Conservation (phyloP, 2,113 vertebrate species). For the Ginglymostoma cirratum region DNA sequence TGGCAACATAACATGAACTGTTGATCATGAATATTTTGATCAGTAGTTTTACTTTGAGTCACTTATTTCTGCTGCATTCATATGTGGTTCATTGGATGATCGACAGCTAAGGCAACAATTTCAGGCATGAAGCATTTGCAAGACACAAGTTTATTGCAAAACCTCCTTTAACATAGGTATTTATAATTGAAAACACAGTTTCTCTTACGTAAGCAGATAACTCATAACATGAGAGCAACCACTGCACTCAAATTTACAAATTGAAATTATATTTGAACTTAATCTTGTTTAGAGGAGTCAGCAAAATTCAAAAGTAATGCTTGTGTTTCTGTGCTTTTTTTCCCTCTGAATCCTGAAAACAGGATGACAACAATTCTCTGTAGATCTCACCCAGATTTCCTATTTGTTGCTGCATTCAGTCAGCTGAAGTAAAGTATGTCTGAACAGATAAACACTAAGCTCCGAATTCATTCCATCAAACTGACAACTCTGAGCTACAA, state of each 20-base stretch:
- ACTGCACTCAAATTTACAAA: background rate
- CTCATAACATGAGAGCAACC: background rate
- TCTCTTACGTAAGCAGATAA: background rate
- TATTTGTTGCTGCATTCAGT: background rate
- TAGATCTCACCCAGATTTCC: background rate
- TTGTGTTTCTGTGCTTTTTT: background rate
- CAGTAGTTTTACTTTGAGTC: background rate
- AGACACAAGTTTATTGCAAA: background rate
- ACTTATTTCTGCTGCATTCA: background rate
- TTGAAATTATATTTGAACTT: background rate
- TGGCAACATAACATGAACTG: too few relatives aligned
- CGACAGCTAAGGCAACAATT: background rate
- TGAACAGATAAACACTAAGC: background rate
- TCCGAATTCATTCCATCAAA: background rate
- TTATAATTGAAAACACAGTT: background rate
- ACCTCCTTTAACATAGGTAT: too few relatives aligned
- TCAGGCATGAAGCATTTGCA: background rate
- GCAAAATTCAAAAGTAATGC: background rate
- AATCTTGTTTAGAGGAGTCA: background rate
- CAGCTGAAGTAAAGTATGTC: constrained; percentile 4
- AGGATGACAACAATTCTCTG: background rate
- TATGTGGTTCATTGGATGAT: background rate
- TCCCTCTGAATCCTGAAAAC: background rate
- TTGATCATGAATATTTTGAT: background rate
- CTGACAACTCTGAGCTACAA: background rate